Base-by-base conservation (phyloP, 2,113 vertebrate genomes). In the Microtus oregoni region DNA sequence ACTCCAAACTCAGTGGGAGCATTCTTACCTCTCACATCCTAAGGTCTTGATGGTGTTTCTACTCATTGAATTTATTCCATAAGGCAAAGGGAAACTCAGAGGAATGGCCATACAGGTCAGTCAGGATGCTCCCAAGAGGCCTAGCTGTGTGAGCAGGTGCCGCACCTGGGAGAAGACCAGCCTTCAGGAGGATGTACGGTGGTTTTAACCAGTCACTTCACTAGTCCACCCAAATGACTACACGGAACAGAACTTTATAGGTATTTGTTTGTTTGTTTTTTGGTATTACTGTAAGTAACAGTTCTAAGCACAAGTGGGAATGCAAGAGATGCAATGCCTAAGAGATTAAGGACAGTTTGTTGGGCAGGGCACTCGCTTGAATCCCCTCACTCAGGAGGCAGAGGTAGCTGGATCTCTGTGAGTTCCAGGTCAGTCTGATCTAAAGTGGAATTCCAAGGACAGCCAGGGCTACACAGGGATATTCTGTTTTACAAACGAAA, bases 31-130 rank as follows among this genome's bases (percentile, higher is more conserved):
- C 77, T 75, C 35, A 11, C 4, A 89, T 38, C 28, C 15, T 30
- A 87, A 86, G 68, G 26, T 77, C 41, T 72, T 89, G 17, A 44
- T 44, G 26, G 58, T 92, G 20, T 75, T 87, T 86, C 5, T 35
- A 87, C 72, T 30, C 72, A 82, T 4, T 83, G 82, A 78, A 78
- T 58, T 52, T 87, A 86, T 92, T 95, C 55, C 92, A 35, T 85
- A 83, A 88, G 63, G 35, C 44, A 50, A 90, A 44, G 44, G 82
- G 22, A 92, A 44, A 77, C 3, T 77, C 14, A n/a, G 28, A 95
- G 75, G 65, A 81, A 89, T 38, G 26, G 28, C 61, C 72, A 32
- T 41, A 26, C 19, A 44, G 58, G 86, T 3, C 91, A 32, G 8
- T 41, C 2, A 20, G 14, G 50, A 32, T 82, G 78, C 55, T 76